These are phyloP conservation scores for Drosophila fungiperda DNA, from an alignment of 2,888 invertebrate species.

Conservation along the genomic window DNA sequence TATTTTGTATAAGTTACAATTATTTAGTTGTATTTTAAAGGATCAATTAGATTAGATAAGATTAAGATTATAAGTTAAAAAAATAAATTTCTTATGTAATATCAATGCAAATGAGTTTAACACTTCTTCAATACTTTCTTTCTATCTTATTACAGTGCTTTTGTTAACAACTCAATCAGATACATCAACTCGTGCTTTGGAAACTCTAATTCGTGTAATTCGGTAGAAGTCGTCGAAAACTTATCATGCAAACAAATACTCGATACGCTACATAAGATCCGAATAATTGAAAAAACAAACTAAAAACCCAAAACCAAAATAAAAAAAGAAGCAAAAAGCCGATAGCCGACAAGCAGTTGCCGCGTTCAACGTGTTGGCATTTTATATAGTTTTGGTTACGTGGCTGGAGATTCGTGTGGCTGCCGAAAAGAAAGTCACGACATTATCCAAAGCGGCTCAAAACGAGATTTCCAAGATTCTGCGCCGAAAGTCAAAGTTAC, in stretches of 20 bases:
- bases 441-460: constrained; percentile 56
- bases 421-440: constrained; percentile 78
- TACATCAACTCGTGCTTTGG: constrained; percentile 23
- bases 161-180: constrained; percentile 47
- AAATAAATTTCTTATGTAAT: background rate
- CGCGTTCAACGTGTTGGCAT: constrained; percentile 66
- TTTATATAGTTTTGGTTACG: constrained; percentile 72
- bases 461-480: constrained; percentile 80
- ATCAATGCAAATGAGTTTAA: background rate
- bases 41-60: background rate
- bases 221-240: constrained; percentile 37
- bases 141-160: constrained; percentile 44
- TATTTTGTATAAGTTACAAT: background rate
- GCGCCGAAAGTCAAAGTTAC: constrained; percentile 80
- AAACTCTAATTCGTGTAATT: constrained; percentile 39
- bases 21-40: background rate
- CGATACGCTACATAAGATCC: constrained; percentile 24
- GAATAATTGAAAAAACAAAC: background rate
- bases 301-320: constrained; percentile 20
- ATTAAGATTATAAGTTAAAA: accelerated
- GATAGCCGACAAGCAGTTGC: constrained; percentile 54
- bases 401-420: constrained; percentile 56
- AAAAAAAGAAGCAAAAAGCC: constrained; percentile 40
- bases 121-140: constrained; percentile 11
- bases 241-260: constrained; percentile 33